Conservation (phyloP, 2,888 invertebrate genomes). For the Caenorhabditis auriculariae region DNA sequence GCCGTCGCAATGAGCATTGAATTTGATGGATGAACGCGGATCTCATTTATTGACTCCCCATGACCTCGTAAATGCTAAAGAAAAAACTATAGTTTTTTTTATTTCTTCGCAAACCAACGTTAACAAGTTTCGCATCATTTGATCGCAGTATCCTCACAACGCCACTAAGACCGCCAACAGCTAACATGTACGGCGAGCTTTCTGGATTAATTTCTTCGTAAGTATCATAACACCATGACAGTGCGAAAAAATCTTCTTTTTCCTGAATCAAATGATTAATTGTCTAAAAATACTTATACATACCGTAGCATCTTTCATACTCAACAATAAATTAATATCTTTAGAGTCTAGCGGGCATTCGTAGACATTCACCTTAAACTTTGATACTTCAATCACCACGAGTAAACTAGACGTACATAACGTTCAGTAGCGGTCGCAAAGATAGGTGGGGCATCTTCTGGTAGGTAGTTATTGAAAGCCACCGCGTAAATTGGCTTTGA, state of each 20-base stretch:
- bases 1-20: conserved; percentile 48
- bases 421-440: conserved; percentile 29
- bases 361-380: conserved; percentile 6
- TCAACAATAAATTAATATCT: neutral
- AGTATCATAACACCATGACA: conserved; percentile 26
- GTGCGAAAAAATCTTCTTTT: conserved; percentile 17
- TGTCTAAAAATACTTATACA: neutral
- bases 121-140: conserved; percentile 4
- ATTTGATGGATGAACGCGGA: conserved; percentile 38
- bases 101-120: conserved; percentile 14
- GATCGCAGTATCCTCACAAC: conserved; percentile 39
- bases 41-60: conserved; percentile 51
- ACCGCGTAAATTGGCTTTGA: conserved; percentile 24
- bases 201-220: conserved; percentile 9
- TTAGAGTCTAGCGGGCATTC: conserved; percentile 1
- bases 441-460: conserved; percentile 1
- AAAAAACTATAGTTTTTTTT: neutral
- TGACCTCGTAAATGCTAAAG: conserved; percentile 38
- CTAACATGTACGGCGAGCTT: conserved; percentile 17
- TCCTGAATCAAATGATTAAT: conserved; percentile 1
- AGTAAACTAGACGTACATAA: conserved; percentile 14
- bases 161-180: conserved; percentile 30
- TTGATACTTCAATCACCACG: neutral
- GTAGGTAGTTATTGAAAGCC: conserved; percentile 28
- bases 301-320: too few relatives aligned